Conservation (phyloP, 2,888 invertebrate genomes). For the Bombylius major region DNA sequence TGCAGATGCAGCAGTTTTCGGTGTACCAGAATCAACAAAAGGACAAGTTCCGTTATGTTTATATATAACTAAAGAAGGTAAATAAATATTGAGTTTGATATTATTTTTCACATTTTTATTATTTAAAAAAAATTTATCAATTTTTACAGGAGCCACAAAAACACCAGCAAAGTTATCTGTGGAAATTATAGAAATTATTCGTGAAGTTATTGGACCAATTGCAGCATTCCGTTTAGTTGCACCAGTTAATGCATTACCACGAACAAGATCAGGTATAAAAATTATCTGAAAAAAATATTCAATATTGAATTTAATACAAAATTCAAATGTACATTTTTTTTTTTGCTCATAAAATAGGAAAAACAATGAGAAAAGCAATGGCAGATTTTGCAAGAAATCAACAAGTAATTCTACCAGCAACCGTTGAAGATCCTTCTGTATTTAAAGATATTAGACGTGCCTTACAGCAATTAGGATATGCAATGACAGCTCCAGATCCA, state of each 20-base stretch:
- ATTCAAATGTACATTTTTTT: background rate
- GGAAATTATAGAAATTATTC: conserved; percentile 32
- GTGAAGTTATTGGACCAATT: conserved; percentile 50
- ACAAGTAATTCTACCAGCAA: conserved; percentile 64
- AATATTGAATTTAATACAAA: background rate
- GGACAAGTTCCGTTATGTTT: conserved; percentile 84
- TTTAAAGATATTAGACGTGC: conserved; percentile 65
- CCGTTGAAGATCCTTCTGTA: conserved; percentile 76
- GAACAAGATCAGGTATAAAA: conserved; percentile 71
- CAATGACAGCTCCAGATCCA: conserved; percentile 57
- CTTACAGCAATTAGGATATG: conserved; percentile 63
- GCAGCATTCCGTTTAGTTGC: conserved; percentile 74
- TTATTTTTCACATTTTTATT: too few relatives aligned
- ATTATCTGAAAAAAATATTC: background rate
- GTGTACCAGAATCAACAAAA: conserved; percentile 78
- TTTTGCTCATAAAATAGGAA: conserved; percentile 15
- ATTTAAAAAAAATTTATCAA: too few relatives aligned
- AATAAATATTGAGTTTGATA: background rate
- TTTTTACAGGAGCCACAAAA: conserved; percentile 14
- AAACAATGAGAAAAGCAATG: conserved; percentile 64
- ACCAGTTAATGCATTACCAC: conserved; percentile 67
- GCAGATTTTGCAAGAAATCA: conserved; percentile 74
- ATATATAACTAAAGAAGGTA: conserved; percentile 54
- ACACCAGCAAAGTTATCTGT: conserved; percentile 27
- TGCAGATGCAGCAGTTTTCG: conserved; percentile 78